Evolutionary conservation across 2,797 vertebrate species (phyloP), one percentile per base, ranked within the genome.

Genomic region (Orestias chungarensis): DNA sequence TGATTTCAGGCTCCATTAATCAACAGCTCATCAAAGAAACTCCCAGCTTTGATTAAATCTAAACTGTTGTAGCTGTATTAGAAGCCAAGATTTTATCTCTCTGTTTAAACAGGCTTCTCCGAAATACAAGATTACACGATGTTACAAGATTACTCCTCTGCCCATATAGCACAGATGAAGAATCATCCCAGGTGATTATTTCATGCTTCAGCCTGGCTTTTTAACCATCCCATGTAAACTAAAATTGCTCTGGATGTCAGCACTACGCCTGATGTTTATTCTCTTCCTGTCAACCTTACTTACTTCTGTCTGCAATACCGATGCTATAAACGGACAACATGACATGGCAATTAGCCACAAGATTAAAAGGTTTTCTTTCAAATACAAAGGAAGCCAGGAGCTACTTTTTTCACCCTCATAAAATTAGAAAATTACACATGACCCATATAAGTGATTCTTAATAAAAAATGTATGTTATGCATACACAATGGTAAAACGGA

Each of bases 1-100:
- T 90, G 82, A 75, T 89, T 89, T 88, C 82, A 81, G 87, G 78
- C 87, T 89, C 75, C 84, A 86, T 89, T 90, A 86, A 91, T 91
- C 88, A 90, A 82, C 86, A 75, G 75, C 82, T 91, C 87, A 79
- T 83, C 84, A 85, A 79, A 79, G 50, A 14, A 77, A 84, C 70
- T 84, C 79, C 66, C 78, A 78, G 83, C 84, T 90, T 83, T 93
- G 85, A 89, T 89, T 89, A 87, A 87, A 91, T 88, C 77, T 83
- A 78, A 64, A 76, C 42, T 77, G 79, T 70, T 79, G 81, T 78
- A 59, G 76, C 78, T 1, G 76, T 74, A 80, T 70, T 52, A 76
- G 78, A 75, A 82, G 80, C 73, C 61, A 54, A 69, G 71, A 66
- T 44, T 68, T 49, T 64, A 64, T 44, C 68, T 64, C 66, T 66